phyloP scores from a whole-genome alignment of 2,113 vertebrate genomes.

The Myrmecophaga tridactyla region DNA sequence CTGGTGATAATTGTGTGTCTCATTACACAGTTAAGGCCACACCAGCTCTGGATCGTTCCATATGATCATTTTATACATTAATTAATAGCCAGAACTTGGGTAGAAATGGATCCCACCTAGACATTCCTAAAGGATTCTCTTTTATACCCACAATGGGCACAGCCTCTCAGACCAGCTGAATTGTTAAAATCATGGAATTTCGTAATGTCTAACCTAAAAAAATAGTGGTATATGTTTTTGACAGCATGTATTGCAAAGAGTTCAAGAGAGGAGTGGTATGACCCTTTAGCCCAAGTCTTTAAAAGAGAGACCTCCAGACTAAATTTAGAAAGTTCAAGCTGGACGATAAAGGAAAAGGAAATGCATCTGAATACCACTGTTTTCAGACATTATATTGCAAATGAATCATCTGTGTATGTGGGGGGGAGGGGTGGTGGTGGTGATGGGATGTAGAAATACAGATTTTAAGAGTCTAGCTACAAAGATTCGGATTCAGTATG shows the following conservation, averaged over 20 bases:
- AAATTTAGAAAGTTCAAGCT: background rate
- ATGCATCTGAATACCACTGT: background rate
- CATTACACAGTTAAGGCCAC: slow-evolving; percentile 47
- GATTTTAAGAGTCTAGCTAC: background rate
- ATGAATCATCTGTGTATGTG: background rate
- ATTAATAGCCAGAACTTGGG: background rate
- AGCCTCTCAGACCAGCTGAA: background rate
- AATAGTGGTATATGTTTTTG: background rate
- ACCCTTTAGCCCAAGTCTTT: background rate
- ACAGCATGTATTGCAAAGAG: background rate
- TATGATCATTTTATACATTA: slow-evolving; percentile 59
- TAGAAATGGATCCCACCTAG: slow-evolving; percentile 9
- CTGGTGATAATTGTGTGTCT: slow-evolving; percentile 51
- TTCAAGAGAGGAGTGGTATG: background rate
- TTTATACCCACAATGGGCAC: background rate
- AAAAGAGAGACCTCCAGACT: background rate
- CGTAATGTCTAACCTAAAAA: background rate
- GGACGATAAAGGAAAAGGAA: background rate
- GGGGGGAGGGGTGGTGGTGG: rapidly evolving
- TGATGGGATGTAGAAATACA: background rate
- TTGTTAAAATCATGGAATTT: background rate
- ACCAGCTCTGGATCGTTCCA: background rate
- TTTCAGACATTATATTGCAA: background rate
- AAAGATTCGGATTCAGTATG: background rate
- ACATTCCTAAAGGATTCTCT: background rate